Evolutionary conservation across 1,140 invertebrate genomes (phyloP).

Genomic region (Ephestia elutella): DNA sequence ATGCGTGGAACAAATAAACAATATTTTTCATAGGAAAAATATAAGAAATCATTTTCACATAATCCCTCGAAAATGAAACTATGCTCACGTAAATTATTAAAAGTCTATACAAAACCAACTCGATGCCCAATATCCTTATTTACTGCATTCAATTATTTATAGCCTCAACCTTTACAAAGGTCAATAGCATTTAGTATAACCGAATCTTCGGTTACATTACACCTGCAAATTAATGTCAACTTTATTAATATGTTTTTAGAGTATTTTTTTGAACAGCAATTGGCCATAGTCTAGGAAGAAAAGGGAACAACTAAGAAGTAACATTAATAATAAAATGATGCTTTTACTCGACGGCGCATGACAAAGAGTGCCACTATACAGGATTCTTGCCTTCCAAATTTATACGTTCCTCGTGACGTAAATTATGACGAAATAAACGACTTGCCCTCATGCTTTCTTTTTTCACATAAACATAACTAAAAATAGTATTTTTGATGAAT

Average conservation of each 20-base stretch:
- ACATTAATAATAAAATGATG: conserved; percentile 20
- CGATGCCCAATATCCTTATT: not conserved
- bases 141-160: conserved; percentile 6
- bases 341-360: conserved; percentile 15
- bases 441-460: not conserved
- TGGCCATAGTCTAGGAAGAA: not conserved
- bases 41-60: too few species aligned
- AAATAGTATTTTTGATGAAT: too few species aligned
- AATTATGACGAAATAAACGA: conserved; percentile 6
- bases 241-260: not conserved
- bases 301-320: conserved; percentile 7
- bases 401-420: conserved; percentile 10
- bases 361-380: conserved; percentile 15
- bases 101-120: not conserved
- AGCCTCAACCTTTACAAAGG: not conserved
- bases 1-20: too few species aligned
- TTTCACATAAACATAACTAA: not conserved
- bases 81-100: not conserved
- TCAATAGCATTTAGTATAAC: conserved; percentile 8
- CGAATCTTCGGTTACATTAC: not conserved
- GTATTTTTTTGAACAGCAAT: not conserved
- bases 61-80: too few species aligned
- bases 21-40: too few species aligned
- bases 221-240: not conserved
- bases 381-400: conserved; percentile 10